phyloP scores from a whole-genome alignment of 2,888 invertebrate species.

The Deroplatys truncata region DNA sequence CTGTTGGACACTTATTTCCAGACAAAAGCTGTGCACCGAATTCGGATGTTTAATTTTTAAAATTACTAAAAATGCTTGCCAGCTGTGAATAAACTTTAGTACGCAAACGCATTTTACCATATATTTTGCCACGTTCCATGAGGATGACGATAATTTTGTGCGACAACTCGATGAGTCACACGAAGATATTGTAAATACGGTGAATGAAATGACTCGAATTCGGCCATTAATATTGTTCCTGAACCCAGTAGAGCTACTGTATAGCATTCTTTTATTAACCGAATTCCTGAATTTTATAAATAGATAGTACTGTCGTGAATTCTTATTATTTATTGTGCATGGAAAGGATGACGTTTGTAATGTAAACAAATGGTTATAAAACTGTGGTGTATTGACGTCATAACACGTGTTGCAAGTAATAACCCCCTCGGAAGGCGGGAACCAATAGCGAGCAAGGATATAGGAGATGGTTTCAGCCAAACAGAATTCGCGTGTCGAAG shows the following conservation, averaged over 20 bases:
- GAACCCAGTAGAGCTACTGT: background rate
- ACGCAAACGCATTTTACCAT: too few relatives aligned
- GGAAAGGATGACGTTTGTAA: background rate
- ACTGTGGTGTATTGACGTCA: conserved; percentile 18
- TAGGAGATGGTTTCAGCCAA: conserved; percentile 16
- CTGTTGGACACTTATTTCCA: too few relatives aligned
- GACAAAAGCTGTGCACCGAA: too few relatives aligned
- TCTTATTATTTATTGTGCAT: background rate
- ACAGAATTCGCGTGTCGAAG: conserved; percentile 18
- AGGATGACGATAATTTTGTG: too few relatives aligned
- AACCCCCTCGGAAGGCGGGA: conserved; percentile 17
- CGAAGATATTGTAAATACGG: background rate
- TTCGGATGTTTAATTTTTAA: too few relatives aligned
- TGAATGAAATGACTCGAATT: background rate
- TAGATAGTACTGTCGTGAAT: background rate
- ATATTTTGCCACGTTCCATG: too few relatives aligned
- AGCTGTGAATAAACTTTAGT: too few relatives aligned
- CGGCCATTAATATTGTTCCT: background rate
- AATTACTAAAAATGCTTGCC: too few relatives aligned
- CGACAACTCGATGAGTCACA: background rate
- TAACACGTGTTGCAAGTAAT: conserved; percentile 18
- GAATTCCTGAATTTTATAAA: background rate
- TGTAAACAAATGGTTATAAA: conserved; percentile 3
- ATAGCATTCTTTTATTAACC: background rate
- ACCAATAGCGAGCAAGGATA: conserved; percentile 20